These are phyloP conservation scores for Elanoides forficatus DNA, from an alignment of 2,113 vertebrate species.

Conservation along the genomic window DNA sequence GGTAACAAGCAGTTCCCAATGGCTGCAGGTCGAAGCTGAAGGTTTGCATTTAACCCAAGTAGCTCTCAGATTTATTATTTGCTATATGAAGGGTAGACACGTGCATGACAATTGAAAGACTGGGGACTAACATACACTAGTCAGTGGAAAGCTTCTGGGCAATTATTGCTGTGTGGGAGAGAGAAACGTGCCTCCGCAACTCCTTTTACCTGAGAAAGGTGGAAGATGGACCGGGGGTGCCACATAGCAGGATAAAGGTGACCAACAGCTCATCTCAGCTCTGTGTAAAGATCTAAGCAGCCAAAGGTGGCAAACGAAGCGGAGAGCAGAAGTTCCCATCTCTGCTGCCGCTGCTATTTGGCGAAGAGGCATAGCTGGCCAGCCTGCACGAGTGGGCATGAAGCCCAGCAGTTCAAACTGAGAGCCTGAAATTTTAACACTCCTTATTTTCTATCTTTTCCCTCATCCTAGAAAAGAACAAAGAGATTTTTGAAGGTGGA, in stretches of 20 bases:
- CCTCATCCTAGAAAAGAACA: neutral
- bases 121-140: neutral
- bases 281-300: neutral
- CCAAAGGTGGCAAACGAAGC: neutral
- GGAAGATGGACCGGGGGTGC: neutral
- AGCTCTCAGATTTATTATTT: neutral
- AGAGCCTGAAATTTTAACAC: neutral
- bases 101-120: neutral
- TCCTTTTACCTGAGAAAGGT: neutral
- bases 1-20: neutral
- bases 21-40: neutral
- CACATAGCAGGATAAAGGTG: neutral
- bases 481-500: neutral
- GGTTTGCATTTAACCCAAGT: neutral
- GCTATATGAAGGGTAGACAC: neutral
- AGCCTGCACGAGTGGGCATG: neutral
- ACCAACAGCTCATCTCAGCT: neutral
- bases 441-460: neutral
- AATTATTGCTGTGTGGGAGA: neutral
- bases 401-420: neutral
- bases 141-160: neutral
- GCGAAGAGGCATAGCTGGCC: neutral
- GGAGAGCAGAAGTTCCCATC: neutral
- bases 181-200: neutral
- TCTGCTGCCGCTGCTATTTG: neutral